Percentiles rank a stretch among this genome's conserved stretches.
These are phyloP conservation scores for Hipposideros larvatus DNA, from an alignment of 2,797 vertebrate genomes.

Conservation along the genomic window DNA sequence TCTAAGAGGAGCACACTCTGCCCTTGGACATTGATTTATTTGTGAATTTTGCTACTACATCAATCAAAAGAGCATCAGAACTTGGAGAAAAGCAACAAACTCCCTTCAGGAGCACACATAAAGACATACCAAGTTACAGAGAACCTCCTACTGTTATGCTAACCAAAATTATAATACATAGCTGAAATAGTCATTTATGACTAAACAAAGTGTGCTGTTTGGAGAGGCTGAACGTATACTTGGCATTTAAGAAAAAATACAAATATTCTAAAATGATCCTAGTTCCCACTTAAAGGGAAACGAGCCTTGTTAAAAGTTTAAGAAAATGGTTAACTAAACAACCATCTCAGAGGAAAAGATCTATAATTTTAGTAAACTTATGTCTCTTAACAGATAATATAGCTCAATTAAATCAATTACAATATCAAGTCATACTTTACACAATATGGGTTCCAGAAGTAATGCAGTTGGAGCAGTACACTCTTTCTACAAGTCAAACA, in stretches of 20 bases:
- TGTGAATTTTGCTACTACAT: not conserved
- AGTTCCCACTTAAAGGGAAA: slow-evolving; percentile 15
- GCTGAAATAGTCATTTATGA: not conserved
- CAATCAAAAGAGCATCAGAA: not conserved
- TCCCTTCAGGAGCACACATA: not conserved
- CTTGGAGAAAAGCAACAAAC: not conserved
- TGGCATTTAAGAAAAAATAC: not conserved
- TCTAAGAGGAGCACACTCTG: not conserved
- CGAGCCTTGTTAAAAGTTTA: not conserved
- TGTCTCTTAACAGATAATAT: not conserved
- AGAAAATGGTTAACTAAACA: not conserved
- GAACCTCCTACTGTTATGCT: not conserved
- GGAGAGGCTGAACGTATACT: not conserved
- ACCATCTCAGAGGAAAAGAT: not conserved
- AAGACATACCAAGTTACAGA: not conserved
- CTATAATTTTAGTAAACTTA: not conserved
- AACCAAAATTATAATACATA: slow-evolving; percentile 5
- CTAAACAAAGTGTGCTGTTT: not conserved
- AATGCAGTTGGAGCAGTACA: not conserved
- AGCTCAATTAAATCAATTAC: not conserved
- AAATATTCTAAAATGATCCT: not conserved
- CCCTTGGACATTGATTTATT: not conserved
- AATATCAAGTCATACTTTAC: slow-evolving; percentile 39
- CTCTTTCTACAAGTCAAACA: not conserved
- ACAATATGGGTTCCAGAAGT: not conserved